These are phyloP conservation scores for Pimpla rufipes DNA, from an alignment of 2,888 invertebrate genomes.

Conservation along the genomic window DNA sequence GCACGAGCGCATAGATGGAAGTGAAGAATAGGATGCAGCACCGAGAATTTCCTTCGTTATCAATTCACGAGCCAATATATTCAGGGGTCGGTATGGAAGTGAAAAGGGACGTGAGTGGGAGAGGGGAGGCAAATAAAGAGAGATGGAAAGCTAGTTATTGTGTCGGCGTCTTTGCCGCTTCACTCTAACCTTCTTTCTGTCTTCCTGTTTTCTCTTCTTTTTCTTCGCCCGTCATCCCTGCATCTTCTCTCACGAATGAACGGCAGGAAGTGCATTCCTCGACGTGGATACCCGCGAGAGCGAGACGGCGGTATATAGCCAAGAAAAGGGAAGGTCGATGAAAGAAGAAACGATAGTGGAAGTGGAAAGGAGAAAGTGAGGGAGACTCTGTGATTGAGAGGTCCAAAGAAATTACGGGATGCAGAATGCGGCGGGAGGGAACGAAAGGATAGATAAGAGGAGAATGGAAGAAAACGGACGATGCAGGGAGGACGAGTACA, in stretches of 20 bases:
- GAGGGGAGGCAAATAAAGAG: constrained; percentile 48
- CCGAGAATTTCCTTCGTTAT: constrained; percentile 79
- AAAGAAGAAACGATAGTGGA: constrained; percentile 24
- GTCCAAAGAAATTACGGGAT: constrained; percentile 54
- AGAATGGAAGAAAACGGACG: constrained; percentile 21
- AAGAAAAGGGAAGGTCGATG: constrained; percentile 18
- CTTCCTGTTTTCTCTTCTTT: constrained; percentile 11
- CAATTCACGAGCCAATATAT: constrained; percentile 76
- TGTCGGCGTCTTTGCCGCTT: constrained; percentile 47
- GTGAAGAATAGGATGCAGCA: constrained; percentile 39
- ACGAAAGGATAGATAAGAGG: constrained; percentile 38
- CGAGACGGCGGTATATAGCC: neutral
- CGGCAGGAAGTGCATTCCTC: constrained; percentile 42
- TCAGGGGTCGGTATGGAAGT: constrained; percentile 43
- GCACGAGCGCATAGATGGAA: constrained; percentile 42
- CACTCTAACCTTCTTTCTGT: constrained; percentile 21
- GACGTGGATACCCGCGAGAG: constrained; percentile 23
- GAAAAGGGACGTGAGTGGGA: constrained; percentile 16
- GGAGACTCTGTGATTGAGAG: constrained; percentile 52
- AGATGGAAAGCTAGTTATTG: constrained; percentile 47
- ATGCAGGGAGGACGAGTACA: constrained; percentile 25
- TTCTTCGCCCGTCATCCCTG: constrained; percentile 31
- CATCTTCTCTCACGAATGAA: constrained; percentile 31
- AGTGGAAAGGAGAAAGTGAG: constrained; percentile 34
- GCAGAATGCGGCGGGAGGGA: constrained; percentile 37